phyloP scores from a whole-genome alignment of 1,140 invertebrate species.

The Zophobas atratus region DNA sequence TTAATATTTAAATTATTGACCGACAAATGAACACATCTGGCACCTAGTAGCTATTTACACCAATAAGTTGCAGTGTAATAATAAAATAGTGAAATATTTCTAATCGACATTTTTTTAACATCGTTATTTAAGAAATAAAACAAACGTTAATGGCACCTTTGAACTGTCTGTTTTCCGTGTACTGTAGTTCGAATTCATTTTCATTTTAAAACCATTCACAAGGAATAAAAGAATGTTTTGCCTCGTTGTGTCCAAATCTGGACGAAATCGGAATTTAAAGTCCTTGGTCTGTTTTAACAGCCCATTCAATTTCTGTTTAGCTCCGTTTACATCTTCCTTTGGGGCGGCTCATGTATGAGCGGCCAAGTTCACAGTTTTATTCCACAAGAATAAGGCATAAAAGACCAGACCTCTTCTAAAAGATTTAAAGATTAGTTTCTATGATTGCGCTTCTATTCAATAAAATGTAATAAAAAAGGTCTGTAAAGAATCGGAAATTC shows the following conservation, averaged over 20 bases:
- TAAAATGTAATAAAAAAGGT: constrained; percentile 51
- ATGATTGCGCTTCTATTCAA: constrained; percentile 53
- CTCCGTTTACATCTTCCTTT: not conserved
- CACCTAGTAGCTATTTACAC: too few relatives aligned
- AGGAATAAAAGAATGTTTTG: not conserved
- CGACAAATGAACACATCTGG: too few relatives aligned
- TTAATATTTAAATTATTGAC: too few relatives aligned
- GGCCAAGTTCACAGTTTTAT: constrained; percentile 24
- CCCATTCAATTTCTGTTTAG: not conserved
- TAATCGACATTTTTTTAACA: too few relatives aligned
- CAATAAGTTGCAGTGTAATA: too few relatives aligned
- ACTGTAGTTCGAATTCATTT: not conserved
- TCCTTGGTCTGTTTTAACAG: constrained; percentile 1
- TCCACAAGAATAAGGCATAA: constrained; percentile 8
- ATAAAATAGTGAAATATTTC: too few relatives aligned
- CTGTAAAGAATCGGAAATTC: constrained; percentile 53
- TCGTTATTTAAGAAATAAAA: too few relatives aligned
- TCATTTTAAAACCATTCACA: not conserved
- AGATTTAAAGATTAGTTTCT: constrained; percentile 59
- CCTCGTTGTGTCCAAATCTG: not conserved
- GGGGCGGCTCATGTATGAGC: not conserved
- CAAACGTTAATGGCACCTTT: too few relatives aligned
- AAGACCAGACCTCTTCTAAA: constrained; percentile 14
- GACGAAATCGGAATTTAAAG: not conserved
- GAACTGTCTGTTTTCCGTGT: too few relatives aligned